Evolutionary conservation across 2,888 invertebrate genomes (phyloP).

Genomic region (Thysanoteuthis rhombus): DNA sequence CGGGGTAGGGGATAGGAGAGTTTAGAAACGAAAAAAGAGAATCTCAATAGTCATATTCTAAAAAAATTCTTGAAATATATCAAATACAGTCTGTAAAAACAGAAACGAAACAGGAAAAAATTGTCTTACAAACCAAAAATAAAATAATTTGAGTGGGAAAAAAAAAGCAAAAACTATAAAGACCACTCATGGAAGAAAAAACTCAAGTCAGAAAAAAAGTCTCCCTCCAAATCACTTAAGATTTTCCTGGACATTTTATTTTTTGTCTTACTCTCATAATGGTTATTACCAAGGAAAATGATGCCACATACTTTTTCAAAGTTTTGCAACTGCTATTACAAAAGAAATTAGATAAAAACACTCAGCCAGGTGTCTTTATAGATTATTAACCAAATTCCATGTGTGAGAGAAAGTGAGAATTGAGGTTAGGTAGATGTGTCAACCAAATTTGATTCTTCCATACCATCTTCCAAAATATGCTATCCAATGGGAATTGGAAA

Average conservation of each 20-base stretch:
- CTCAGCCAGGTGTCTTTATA: not conserved
- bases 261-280: not conserved
- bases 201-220: not conserved
- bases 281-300: not conserved
- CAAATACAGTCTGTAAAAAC: not conserved
- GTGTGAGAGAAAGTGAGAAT: not conserved
- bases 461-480: not conserved
- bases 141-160: not conserved
- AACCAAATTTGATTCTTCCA: not conserved
- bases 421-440: not conserved
- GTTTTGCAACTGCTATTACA: not conserved
- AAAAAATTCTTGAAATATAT: not conserved
- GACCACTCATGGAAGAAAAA: not conserved
- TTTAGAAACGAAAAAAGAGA: not conserved
- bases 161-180: not conserved
- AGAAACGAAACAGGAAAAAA: not conserved
- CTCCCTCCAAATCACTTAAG: not conserved
- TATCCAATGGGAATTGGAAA: not conserved
- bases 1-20: not conserved
- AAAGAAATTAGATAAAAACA: not conserved
- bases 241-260: not conserved
- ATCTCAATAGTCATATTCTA: not conserved
- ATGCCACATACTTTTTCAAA: not conserved
- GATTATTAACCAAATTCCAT: not conserved
- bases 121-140: not conserved